Conservation (phyloP, 2,797 vertebrate genomes). For the Enteromius unitaeniatus region DNA sequence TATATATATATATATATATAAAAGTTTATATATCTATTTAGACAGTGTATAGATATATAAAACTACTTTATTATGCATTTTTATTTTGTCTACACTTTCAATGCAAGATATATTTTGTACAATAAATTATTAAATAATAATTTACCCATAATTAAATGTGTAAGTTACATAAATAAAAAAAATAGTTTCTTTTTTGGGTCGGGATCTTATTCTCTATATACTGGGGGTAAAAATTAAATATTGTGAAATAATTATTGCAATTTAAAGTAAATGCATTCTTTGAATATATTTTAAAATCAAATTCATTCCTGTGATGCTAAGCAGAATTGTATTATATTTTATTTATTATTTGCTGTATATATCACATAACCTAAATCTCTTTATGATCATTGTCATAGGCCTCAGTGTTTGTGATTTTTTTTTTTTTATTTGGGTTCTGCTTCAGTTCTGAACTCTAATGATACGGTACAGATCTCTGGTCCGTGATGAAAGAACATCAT, state of each 20-base stretch:
- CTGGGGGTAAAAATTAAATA: no score
- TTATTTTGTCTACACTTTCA: no score
- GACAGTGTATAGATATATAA: no score
- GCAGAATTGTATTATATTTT: neutral
- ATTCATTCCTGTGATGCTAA: neutral
- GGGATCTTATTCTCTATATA: no score
- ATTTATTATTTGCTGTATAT: no score
- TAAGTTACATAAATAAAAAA: no score
- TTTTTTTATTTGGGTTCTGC: conserved; percentile 31
- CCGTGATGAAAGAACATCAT: neutral
- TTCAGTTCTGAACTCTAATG: neutral
- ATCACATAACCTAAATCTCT: neutral
- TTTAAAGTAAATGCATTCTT: neutral
- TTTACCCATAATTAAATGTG: no score
- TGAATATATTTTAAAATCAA: neutral
- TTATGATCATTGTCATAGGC: conserved; percentile 59
- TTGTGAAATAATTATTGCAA: neutral
- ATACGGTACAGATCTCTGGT: neutral
- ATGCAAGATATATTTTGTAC: no score
- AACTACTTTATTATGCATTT: no score
- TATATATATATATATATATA: no score
- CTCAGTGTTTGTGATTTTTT: conserved; percentile 66
- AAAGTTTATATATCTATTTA: no score
- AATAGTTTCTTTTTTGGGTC: neutral
- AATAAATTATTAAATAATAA: no score